Conservation (phyloP, 2,113 vertebrate species). For the Pogonocichla stellata region DNA sequence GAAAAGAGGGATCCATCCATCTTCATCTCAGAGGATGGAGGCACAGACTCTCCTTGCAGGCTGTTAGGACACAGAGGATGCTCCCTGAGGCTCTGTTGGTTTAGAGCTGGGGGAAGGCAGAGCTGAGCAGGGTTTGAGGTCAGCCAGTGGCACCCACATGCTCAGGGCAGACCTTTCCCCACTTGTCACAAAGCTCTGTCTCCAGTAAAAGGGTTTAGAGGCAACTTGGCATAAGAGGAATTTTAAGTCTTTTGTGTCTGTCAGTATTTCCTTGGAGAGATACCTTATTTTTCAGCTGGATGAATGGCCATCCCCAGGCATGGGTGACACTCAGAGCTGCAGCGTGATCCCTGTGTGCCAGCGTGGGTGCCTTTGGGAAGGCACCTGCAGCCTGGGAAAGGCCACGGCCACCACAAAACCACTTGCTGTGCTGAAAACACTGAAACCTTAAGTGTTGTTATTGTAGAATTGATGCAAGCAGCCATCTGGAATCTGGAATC, state of each 20-base stretch:
- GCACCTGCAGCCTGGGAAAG: neutral
- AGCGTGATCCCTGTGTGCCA: accelerated
- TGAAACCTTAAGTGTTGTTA: neutral
- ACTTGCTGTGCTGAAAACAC: neutral
- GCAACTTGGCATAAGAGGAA: neutral
- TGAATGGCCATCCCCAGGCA: neutral
- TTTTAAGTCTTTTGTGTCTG: neutral
- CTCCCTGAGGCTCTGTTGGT: neutral
- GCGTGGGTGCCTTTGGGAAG: neutral
- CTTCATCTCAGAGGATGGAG: neutral
- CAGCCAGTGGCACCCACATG: accelerated
- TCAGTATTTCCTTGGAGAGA: neutral
- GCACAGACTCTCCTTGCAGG: neutral
- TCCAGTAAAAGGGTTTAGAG: neutral
- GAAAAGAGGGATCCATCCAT: neutral
- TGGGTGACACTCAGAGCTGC: neutral
- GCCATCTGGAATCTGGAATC: neutral
- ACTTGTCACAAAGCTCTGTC: neutral
- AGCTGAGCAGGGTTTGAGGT: neutral
- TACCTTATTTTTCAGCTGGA: neutral
- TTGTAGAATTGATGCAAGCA: neutral
- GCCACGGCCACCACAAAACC: neutral
- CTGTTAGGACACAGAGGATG: neutral
- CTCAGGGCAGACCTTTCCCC: neutral
- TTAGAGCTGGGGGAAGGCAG: neutral